phyloP scores from a whole-genome alignment of 1,140 invertebrate species.

The Lepidurus couesii region DNA sequence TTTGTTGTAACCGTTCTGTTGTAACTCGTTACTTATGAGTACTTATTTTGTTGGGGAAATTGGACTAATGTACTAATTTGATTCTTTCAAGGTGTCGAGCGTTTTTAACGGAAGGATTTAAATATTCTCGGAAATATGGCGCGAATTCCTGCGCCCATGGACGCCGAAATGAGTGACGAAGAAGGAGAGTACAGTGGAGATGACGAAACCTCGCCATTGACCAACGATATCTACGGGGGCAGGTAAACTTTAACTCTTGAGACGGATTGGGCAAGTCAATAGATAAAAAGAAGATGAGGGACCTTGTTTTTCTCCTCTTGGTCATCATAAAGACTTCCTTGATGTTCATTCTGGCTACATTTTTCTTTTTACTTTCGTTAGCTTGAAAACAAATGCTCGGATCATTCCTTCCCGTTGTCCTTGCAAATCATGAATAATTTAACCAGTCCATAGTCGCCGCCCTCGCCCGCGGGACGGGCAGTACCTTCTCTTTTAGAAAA shows the following conservation, averaged over 20 bases:
- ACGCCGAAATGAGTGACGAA: constrained; percentile 45
- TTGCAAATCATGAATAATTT: neutral
- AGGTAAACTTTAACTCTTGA: constrained; percentile 56
- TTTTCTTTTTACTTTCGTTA: constrained; percentile 2
- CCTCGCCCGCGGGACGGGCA: neutral
- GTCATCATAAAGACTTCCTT: neutral
- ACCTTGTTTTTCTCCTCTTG: neutral
- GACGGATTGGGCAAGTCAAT: neutral
- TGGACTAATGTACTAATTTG: neutral
- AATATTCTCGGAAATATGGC: constrained; percentile 25
- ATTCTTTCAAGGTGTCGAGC: neutral
- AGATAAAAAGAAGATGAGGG: neutral
- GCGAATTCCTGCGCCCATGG: constrained; percentile 29
- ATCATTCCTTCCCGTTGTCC: constrained; percentile 2
- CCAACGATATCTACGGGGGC: constrained; percentile 73
- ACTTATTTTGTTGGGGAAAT: neutral
- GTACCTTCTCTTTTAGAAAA: neutral
- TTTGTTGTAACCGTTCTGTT: no score
- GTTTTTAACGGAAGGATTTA: neutral
- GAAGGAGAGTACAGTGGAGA: constrained; percentile 74
- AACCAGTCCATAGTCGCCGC: constrained; percentile 16
- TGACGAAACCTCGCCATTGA: constrained; percentile 69
- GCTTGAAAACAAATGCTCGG: neutral
- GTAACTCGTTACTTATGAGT: neutral
- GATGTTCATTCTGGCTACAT: neutral